Base-by-base conservation (phyloP, 2,797 vertebrate genomes). In the Apogon hyalosoma region DNA sequence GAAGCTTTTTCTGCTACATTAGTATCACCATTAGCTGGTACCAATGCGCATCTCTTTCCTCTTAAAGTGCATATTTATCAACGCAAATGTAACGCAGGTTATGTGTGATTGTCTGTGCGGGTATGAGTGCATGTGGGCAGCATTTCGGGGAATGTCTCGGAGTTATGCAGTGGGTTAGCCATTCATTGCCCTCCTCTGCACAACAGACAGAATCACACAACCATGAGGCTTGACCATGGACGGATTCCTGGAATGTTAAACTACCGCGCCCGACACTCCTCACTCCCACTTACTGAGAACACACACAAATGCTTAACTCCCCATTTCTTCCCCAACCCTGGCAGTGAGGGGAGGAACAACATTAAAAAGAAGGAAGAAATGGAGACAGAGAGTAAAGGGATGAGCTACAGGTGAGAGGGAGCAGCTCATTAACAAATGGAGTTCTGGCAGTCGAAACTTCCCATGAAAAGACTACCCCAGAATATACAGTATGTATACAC, bases 191-290 rank as follows among this genome's bases (percentile, higher is more conserved):
- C 85, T 90, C 83, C 80, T 87, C 88, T 84, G 77, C 88, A 86
- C 69, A 72, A 83, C 50, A 69, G 81, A 84, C 88, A 84, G 83
- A 88, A 87, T 86, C 89, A 69, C 84, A 90, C 83, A 80, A 79
- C 85, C 86, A 82, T 86, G 89, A 93, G 85, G 87, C 85, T 84
- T 74, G 63, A 83, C 80, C 82, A 64, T 84, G 69, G 87, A 90
- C 65, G 49, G 85, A 91, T 92, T 93, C 89, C 90, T 89, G 90
- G 90, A 93, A 94, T 93, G 88, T 89, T 91, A 79, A 86, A 90
- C 82, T 89, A 84, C 92, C 87, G 85, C 91, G 56, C 92, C 91
- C 83, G 85, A 83, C 90, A 91, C 90, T 91, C 92, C 84, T 82
- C 86, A 78, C 84, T 89, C 92, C 88, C 85, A 92, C 90, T 87